Conservation (phyloP, 2,797 vertebrate species). For the Myiotriccus ornatus region DNA sequence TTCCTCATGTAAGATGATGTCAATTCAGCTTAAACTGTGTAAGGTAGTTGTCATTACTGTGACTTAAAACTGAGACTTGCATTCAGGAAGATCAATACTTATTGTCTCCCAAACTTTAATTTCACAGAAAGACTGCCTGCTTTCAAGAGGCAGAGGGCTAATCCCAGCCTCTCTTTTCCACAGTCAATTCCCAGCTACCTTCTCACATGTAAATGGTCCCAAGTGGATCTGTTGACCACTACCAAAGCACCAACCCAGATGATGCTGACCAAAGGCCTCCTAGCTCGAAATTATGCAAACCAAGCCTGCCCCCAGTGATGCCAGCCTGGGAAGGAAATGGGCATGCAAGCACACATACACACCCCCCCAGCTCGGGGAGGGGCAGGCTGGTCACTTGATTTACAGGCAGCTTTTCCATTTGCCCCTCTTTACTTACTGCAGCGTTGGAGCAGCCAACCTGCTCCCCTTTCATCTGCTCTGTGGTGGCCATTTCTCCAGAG, state of each 20-base stretch:
- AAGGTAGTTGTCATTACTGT: background rate
- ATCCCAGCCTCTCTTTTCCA: background rate
- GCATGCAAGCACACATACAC: background rate
- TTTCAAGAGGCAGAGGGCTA: background rate
- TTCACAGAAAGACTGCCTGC: background rate
- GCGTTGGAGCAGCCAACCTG: background rate
- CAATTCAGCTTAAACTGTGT: background rate
- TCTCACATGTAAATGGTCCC: background rate
- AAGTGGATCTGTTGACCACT: background rate
- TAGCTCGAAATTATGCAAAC: background rate
- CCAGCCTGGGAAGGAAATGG: background rate
- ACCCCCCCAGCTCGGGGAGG: background rate
- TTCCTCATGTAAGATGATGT: background rate
- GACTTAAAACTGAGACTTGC: background rate
- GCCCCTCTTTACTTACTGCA: constrained; percentile 1
- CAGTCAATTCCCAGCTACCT: background rate
- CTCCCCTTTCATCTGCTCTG: constrained; percentile 36
- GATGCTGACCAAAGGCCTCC: background rate
- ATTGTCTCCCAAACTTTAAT: background rate
- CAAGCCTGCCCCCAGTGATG: background rate
- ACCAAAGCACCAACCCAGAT: background rate
- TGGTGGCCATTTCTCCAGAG: constrained; percentile 41
- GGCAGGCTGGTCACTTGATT: background rate
- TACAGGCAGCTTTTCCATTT: constrained; percentile 12
- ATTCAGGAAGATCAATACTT: background rate